Percentiles rank a stretch among this genome's conserved stretches.
Evolutionary conservation across 2,113 vertebrate genomes (phyloP).

Genomic region (Cyrtonyx montezumae): DNA sequence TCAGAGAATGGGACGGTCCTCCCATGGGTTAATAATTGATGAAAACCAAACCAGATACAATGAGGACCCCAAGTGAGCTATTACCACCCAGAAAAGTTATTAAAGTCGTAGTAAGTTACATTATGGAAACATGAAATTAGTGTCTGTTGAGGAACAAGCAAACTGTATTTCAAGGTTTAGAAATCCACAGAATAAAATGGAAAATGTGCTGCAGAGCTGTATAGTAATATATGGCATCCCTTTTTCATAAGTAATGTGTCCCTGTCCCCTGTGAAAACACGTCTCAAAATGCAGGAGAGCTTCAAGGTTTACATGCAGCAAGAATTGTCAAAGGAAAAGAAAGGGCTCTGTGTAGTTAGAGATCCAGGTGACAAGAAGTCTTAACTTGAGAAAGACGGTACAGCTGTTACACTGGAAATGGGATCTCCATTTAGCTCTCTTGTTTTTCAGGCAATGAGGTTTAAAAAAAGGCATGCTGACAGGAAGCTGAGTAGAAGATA

Average conservation of each 20-base stretch:
- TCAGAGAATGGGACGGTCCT: neutral
- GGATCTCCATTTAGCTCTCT: neutral
- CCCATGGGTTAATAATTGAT: constrained; percentile 40
- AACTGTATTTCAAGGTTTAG: neutral
- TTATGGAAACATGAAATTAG: neutral
- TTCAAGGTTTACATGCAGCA: neutral
- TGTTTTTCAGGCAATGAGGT: neutral
- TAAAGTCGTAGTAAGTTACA: neutral
- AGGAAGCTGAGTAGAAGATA: neutral
- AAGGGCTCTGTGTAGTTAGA: neutral
- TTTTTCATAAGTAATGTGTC: neutral
- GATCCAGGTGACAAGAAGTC: neutral
- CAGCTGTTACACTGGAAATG: neutral
- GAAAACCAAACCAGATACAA: neutral
- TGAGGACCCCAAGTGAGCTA: neutral
- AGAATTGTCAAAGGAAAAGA: neutral
- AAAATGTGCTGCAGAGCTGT: neutral
- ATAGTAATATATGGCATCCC: neutral
- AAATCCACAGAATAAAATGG: neutral
- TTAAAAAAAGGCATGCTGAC: neutral
- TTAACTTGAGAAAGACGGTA: neutral
- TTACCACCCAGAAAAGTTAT: neutral
- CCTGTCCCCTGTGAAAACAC: neutral
- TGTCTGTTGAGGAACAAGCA: neutral
- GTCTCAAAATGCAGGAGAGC: neutral